Evolutionary conservation across 1,140 invertebrate genomes (phyloP), one percentile per base, ranked within the genome.

Genomic region (Drosophila albomicans): DNA sequence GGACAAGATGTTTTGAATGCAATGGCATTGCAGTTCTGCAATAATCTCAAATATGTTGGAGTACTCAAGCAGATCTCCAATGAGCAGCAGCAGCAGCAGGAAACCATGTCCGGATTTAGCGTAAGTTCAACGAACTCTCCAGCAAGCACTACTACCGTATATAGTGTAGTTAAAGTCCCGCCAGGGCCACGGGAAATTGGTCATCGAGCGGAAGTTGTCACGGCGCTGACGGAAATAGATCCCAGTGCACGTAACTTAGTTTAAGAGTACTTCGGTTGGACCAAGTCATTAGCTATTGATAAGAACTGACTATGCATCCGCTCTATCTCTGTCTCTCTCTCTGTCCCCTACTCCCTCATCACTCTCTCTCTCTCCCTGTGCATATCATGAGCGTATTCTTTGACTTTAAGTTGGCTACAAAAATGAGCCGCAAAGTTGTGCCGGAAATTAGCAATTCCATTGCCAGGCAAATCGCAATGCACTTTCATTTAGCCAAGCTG

Each of bases 11-110:
- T 96, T 81, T 92, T 97, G 52, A 96, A 95, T 85, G 94, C 95
- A 49, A 92, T 98, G 64, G 95, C 95, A 15, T 94, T 95, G 58
- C 96, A 98, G 89, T 96, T 98, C 89, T 98, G 97, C 90, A 97
- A 97, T 0, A 96, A 98, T 93, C 94, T 99, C n/a, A 93, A 98
- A n/a, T 96, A 96, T 41, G 96, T 96, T 54, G 97, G 97, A 0
- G 96, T 98, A 15, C 93, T 98, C 5, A 95, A 95, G 66, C 96
- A 97, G 91, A 94, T 97, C 77, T 94, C 88, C 70, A 90, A 69
- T 43, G 81, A 89, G 30, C 81, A 88, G 15, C 15, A 15, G 15
- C 15, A 15, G 38, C 75, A 32, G 32, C 66, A 77, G 71, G 72
- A 70, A 51, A 93, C 64, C 51, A 52, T 74, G 93, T 94, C 73